Conservation (phyloP, 1,140 invertebrate species). For the Phocides pigmalion region DNA sequence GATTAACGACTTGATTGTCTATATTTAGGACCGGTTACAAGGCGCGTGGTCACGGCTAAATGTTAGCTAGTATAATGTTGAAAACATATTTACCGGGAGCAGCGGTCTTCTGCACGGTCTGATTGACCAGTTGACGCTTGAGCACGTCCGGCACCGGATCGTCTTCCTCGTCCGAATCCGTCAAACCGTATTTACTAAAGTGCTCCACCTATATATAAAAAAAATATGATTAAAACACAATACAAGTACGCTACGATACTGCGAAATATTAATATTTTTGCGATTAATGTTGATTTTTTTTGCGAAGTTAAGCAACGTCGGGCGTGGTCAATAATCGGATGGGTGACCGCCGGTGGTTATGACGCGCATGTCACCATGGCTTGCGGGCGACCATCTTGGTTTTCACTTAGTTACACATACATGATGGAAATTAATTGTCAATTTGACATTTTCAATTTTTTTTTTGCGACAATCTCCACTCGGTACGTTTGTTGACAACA, state of each 20-base stretch:
- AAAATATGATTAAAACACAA: too few species aligned
- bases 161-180: conserved; percentile 95
- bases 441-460: too few species aligned
- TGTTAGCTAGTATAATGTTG: neutral
- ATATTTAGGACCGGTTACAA: neutral
- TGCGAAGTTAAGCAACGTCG: conserved; percentile 30
- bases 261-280: too few species aligned
- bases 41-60: neutral
- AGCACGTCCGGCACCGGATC: conserved; percentile 71
- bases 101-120: conserved; percentile 53
- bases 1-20: too few species aligned
- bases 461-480: too few species aligned
- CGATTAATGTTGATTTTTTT: too few species aligned
- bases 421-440: too few species aligned
- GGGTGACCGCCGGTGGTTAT: conserved; percentile 48
- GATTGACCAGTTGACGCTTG: conserved; percentile 54
- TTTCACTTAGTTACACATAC: too few species aligned
- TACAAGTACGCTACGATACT: too few species aligned
- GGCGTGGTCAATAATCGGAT: conserved; percentile 46
- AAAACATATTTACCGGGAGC: conserved; percentile 37
- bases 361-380: too few species aligned
- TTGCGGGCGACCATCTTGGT: too few species aligned
- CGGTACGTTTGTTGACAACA: too few species aligned
- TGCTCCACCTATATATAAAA: conserved; percentile 92
- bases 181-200: conserved; percentile 98